A percentile compares a stretch with the other conserved stretches of the same genome.
Conservation (phyloP, 2,797 vertebrate species). For the Platalea minor region DNA sequence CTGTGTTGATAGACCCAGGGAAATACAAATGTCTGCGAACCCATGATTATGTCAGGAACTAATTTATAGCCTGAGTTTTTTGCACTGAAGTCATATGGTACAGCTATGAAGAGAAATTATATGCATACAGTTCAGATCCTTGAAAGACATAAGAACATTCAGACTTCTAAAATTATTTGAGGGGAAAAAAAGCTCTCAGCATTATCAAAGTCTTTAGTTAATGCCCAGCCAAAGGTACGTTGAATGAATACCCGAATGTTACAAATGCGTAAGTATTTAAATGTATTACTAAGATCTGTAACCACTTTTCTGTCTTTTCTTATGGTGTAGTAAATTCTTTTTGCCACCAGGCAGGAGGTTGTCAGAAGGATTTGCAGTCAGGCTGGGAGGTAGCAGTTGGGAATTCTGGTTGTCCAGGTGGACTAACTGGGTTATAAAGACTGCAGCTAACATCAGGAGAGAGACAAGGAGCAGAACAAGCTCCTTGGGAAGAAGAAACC, state of each 20-base stretch:
- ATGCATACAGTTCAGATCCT: background rate
- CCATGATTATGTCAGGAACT: background rate
- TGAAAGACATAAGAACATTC: background rate
- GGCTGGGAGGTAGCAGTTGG: background rate
- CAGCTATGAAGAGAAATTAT: background rate
- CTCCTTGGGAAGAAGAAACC: background rate
- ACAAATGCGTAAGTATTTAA: background rate
- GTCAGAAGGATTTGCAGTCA: background rate
- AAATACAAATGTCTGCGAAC: background rate
- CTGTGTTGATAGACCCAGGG: background rate
- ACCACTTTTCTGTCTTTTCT: background rate
- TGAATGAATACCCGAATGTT: background rate
- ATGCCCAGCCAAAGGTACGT: background rate
- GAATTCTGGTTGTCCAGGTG: background rate
- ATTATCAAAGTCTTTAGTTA: background rate
- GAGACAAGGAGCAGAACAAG: background rate
- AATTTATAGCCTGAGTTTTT: background rate
- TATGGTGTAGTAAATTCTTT: background rate
- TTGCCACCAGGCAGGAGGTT: background rate
- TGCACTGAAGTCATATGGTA: background rate
- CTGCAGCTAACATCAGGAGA: background rate
- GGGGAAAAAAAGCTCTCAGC: background rate
- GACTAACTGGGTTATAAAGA: background rate
- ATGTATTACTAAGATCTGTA: background rate
- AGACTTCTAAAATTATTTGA: background rate